Conservation (phyloP, 2,113 vertebrate genomes). For the Condylura cristata region DNA sequence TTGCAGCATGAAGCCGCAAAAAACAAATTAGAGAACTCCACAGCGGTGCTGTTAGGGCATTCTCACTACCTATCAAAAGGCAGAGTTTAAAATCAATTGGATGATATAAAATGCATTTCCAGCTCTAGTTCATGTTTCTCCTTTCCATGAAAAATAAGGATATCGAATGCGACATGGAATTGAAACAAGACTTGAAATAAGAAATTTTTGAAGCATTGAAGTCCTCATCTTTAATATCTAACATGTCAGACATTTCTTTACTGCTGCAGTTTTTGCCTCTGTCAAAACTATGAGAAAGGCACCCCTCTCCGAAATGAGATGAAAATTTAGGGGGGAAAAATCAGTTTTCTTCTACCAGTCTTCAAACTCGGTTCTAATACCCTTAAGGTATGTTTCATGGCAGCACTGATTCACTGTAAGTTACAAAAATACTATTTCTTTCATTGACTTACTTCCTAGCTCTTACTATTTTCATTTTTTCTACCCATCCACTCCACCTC, state of each 20-base stretch:
- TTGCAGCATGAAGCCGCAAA: conserved; percentile 71
- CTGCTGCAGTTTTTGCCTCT: not conserved
- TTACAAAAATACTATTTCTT: not conserved
- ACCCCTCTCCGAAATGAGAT: not conserved
- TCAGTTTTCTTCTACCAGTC: not conserved
- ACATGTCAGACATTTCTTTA: conserved; percentile 29
- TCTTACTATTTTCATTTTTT: not conserved
- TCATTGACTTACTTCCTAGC: not conserved
- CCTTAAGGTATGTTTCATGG: not conserved
- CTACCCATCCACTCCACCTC: not conserved
- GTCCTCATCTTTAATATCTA: not conserved
- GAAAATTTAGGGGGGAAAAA: not conserved
- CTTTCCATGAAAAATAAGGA: conserved; percentile 67
- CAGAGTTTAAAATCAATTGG: conserved; percentile 74
- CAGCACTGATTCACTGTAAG: not conserved
- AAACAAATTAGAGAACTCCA: conserved; percentile 74
- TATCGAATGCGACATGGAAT: conserved; percentile 50
- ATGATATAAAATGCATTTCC: conserved; percentile 70
- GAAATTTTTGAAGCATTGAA: conserved; percentile 20
- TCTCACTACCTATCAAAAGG: conserved; percentile 51
- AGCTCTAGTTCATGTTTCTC: conserved; percentile 59
- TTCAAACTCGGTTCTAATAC: not conserved
- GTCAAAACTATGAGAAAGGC: not conserved
- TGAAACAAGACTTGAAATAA: conserved; percentile 57
- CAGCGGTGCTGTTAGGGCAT: conserved; percentile 7